Conservation (phyloP, 64 coral and sea anemone genomes). For the Catalaphyllia jardinei region DNA sequence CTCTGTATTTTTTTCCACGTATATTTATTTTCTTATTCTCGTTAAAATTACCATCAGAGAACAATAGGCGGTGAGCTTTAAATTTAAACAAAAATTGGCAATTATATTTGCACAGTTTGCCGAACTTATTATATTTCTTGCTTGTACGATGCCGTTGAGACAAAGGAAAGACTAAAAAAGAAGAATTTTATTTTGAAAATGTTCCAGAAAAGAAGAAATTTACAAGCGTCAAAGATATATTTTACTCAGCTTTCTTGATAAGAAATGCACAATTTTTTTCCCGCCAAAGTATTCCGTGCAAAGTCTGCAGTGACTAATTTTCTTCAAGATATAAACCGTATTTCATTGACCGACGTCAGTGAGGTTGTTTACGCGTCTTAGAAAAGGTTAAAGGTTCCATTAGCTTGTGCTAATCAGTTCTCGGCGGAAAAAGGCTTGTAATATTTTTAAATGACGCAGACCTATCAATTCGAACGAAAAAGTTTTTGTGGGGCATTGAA, state of each 20-base stretch:
- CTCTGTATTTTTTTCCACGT: background rate
- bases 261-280: too few relatives aligned
- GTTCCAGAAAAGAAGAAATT: background rate
- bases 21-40: background rate
- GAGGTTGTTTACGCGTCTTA: background rate
- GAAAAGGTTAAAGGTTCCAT: background rate
- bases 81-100: background rate
- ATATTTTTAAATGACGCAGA: background rate
- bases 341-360: too few relatives aligned
- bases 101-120: conserved; percentile 30
- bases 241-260: background rate
- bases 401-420: background rate
- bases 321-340: too few relatives aligned
- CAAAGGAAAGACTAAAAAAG: background rate
- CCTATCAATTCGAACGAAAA: background rate
- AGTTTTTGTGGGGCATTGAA: background rate
- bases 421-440: background rate
- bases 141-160: background rate
- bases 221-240: background rate
- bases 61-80: conserved; percentile 15
- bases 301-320: too few relatives aligned
- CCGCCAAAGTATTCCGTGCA: too few relatives aligned
- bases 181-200: background rate
- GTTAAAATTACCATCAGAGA: conserved; percentile 16
- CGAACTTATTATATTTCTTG: conserved; percentile 20